phyloP scores from a whole-genome alignment of 2,113 vertebrate genomes.

The Thunnus maccoyii region DNA sequence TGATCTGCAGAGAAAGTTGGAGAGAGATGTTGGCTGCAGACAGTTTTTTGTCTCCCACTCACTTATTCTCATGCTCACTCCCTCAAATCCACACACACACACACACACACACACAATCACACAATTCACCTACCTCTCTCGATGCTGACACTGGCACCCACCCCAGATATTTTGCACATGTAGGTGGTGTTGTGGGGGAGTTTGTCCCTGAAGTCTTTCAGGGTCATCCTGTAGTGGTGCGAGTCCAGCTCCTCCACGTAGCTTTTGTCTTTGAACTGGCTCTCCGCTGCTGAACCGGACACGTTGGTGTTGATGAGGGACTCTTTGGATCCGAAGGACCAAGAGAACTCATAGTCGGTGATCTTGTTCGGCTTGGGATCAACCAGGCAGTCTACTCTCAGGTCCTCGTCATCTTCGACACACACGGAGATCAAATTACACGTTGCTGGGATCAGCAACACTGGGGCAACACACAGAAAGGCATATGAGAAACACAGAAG shows the following conservation, averaged over 20 bases:
- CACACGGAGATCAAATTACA: conserved; percentile 77
- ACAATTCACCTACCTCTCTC: conserved; percentile 70
- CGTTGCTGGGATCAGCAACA: conserved; percentile 70
- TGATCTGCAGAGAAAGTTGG: conserved; percentile 68
- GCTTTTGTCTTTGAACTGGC: conserved; percentile 71
- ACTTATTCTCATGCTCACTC: not conserved
- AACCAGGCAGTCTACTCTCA: conserved; percentile 83
- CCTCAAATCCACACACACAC: not conserved
- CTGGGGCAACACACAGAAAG: conserved; percentile 55
- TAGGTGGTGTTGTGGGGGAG: conserved; percentile 81
- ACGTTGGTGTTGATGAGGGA: conserved; percentile 82
- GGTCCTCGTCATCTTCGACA: conserved; percentile 77
- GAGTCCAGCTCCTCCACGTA: conserved; percentile 72
- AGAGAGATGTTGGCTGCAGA: conserved; percentile 15
- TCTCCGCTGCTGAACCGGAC: conserved; percentile 72
- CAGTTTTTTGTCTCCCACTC: conserved; percentile 13
- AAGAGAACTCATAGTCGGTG: conserved; percentile 82
- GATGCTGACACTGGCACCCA: conserved; percentile 49
- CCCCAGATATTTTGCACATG: conserved; percentile 78
- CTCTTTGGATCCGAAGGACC: conserved; percentile 77
- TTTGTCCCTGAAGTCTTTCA: conserved; percentile 58
- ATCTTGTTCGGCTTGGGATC: conserved; percentile 64
- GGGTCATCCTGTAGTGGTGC: conserved; percentile 76
- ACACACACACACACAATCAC: not conserved
- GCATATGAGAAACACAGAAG: not conserved